These are phyloP conservation scores for Enteromius argenteus DNA, from an alignment of 2,797 vertebrate species.

Conservation along the genomic window DNA sequence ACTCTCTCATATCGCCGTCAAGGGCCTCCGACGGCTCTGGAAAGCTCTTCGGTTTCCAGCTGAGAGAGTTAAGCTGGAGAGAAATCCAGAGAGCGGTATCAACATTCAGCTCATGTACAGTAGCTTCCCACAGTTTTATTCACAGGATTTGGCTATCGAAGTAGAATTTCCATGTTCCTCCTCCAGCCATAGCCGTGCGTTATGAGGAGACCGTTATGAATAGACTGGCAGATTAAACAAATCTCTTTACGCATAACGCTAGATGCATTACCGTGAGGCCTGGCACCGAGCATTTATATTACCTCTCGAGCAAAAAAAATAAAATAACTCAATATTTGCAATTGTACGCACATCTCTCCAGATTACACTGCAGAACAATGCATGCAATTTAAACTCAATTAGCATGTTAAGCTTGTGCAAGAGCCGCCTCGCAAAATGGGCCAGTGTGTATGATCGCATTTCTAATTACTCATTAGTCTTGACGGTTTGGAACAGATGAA, in stretches of 20 bases:
- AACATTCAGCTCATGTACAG: conserved; percentile 31
- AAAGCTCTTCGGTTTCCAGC: conserved; percentile 15
- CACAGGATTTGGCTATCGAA: conserved; percentile 30
- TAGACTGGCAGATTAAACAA: conserved; percentile 42
- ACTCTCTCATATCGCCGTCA: not conserved
- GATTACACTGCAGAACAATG: conserved; percentile 29
- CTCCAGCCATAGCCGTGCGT: not conserved
- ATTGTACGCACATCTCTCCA: conserved; percentile 10
- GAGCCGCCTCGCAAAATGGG: not conserved
- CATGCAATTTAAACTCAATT: conserved; percentile 53
- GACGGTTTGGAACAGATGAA: conserved; percentile 16
- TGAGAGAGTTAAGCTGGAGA: conserved; percentile 22
- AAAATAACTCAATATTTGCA: not conserved
- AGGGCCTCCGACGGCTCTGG: not conserved
- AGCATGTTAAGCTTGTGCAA: conserved; percentile 41
- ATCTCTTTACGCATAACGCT: conserved; percentile 36
- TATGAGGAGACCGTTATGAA: conserved; percentile 31
- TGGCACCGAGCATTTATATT: conserved; percentile 11
- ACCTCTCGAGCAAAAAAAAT: conserved; percentile 19
- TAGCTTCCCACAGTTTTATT: conserved; percentile 38
- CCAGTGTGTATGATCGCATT: conserved; percentile 44
- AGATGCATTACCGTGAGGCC: not conserved
- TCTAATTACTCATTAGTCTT: conserved; percentile 50
- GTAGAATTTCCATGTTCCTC: conserved; percentile 35
- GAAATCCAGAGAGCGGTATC: conserved; percentile 1